Percentiles rank a stretch among this genome's conserved stretches.
phyloP scores from a whole-genome alignment of 2,888 invertebrate genomes.

The Timema cristinae region DNA sequence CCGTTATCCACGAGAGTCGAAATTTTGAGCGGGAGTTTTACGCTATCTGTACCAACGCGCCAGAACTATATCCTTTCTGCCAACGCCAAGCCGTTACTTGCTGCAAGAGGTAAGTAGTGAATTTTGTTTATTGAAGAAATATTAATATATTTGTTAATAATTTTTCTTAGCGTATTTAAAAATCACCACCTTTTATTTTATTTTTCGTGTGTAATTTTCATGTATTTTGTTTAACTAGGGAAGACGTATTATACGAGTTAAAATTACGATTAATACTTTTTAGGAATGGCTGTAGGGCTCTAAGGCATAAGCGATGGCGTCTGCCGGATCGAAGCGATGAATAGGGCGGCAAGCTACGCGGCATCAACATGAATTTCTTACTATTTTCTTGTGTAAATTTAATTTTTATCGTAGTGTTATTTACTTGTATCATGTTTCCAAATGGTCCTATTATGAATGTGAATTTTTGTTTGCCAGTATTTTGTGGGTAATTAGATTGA shows the following conservation, averaged over 20 bases:
- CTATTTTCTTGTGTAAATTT: neutral
- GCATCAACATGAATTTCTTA: slow-evolving; percentile 10
- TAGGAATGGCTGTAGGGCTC: slow-evolving; percentile 1
- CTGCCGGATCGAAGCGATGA: slow-evolving; percentile 25
- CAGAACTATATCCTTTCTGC: slow-evolving; percentile 21
- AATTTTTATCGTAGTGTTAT: slow-evolving; percentile 18
- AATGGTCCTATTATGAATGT: neutral
- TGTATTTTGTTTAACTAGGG: slow-evolving; percentile 34
- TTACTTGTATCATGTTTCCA: neutral
- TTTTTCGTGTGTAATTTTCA: slow-evolving; percentile 44
- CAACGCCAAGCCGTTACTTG: slow-evolving; percentile 26
- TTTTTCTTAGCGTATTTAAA: slow-evolving; percentile 39
- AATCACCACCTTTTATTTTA: slow-evolving; percentile 43
- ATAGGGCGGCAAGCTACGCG: slow-evolving; percentile 17
- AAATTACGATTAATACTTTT: slow-evolving; percentile 19
- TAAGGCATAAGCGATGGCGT: slow-evolving; percentile 22
- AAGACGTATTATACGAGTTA: slow-evolving; percentile 38
- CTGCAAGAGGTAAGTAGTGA: slow-evolving; percentile 22
- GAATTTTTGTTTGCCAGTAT: slow-evolving; percentile 19
- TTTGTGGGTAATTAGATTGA: slow-evolving; percentile 9
- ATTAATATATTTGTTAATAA: slow-evolving; percentile 43
- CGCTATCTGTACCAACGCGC: slow-evolving; percentile 29
- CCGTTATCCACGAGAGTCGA: slow-evolving; percentile 17
- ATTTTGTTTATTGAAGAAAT: slow-evolving; percentile 25
- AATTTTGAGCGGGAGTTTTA: slow-evolving; percentile 25